Percentiles rank a stretch among this genome's conserved stretches.
These are phyloP conservation scores for Muscicapa adusta DNA, from an alignment of 2,113 vertebrate species.

Conservation along the genomic window DNA sequence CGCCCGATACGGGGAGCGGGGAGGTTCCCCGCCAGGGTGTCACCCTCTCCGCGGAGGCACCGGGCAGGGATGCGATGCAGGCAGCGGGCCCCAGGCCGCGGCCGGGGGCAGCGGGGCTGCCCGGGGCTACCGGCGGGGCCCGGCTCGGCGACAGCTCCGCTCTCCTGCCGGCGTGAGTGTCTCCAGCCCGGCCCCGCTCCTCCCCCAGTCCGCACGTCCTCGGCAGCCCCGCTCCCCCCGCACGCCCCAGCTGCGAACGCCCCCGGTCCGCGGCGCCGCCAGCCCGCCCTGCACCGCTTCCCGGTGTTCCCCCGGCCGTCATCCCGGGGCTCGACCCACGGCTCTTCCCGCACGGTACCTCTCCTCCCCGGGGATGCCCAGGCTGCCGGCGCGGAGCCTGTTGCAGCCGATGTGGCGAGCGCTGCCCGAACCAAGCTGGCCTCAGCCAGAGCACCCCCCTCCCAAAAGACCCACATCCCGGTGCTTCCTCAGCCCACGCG, in stretches of 20 bases:
- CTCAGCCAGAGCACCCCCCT: background rate
- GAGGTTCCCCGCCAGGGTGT: background rate
- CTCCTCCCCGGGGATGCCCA: background rate
- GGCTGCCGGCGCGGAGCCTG: background rate
- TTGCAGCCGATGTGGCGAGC: background rate
- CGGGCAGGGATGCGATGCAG: no score
- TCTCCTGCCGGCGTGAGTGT: background rate
- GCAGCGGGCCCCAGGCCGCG: background rate
- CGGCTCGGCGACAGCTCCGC: background rate
- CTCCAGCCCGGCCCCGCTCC: constrained; percentile 41
- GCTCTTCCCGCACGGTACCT: background rate
- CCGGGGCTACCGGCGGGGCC: background rate
- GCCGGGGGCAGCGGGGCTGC: background rate
- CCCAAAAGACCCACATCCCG: background rate
- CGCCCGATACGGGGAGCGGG: background rate
- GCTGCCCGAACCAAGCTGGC: background rate
- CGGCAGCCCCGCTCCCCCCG: constrained; percentile 54
- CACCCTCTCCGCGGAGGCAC: background rate
- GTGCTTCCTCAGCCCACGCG: background rate
- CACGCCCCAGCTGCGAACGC: constrained; percentile 42
- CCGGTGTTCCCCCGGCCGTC: background rate
- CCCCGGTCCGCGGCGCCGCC: background rate
- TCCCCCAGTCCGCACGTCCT: constrained; percentile 58
- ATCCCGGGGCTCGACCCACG: background rate
- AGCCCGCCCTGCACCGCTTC: background rate